Evolutionary conservation across 1,140 invertebrate genomes (phyloP).

Genomic region (Drosophila sucinea): DNA sequence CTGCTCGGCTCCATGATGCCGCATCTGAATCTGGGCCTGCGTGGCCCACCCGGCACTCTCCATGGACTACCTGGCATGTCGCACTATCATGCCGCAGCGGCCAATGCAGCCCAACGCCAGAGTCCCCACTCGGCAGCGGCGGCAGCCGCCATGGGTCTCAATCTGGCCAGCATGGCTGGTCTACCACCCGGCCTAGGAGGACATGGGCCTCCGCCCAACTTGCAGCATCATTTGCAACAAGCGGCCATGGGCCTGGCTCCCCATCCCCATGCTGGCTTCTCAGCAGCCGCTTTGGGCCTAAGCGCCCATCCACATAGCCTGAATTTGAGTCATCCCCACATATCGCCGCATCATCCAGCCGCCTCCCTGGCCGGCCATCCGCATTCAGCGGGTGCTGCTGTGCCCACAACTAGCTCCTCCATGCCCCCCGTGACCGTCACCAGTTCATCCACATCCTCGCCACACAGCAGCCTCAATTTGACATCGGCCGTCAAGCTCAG

Average conservation of each 20-base stretch:
- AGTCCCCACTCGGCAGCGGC: conserved; percentile 54
- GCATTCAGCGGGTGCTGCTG: conserved; percentile 42
- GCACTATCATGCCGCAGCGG: conserved; percentile 75
- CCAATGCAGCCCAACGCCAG: conserved; percentile 70
- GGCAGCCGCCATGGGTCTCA: conserved; percentile 71
- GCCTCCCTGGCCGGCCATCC: conserved; percentile 53
- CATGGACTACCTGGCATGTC: conserved; percentile 73
- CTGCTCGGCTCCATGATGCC: conserved; percentile 77
- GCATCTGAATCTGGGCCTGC: conserved; percentile 68
- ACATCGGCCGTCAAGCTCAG: conserved; percentile 54
- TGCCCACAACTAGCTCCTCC: conserved; percentile 68
- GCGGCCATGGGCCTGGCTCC: conserved; percentile 66
- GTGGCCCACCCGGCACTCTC: conserved; percentile 63
- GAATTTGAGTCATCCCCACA: conserved; percentile 78
- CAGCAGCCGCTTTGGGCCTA: conserved; percentile 67
- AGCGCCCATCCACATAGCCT: conserved; percentile 76
- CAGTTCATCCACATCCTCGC: conserved; percentile 56
- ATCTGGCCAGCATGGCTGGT: conserved; percentile 68
- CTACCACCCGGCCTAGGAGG: conserved; percentile 56
- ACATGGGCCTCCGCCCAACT: conserved; percentile 66
- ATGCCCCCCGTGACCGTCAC: conserved; percentile 46
- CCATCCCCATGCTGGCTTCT: conserved; percentile 75
- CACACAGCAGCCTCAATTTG: conserved; percentile 69
- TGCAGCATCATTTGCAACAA: conserved; percentile 77
- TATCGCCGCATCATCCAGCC: conserved; percentile 75